These are phyloP conservation scores for silkworm (Bombyx mori) DNA, from an alignment of 1,140 invertebrate species.

Conservation along the genomic window ASM3026992v2 NC_085129.1:1567001-1567500, in stretches of 20 bases:
- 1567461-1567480: no score
- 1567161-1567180: slow-evolving; percentile 71
- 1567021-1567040: background rate
- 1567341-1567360: no score
- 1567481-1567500: no score
- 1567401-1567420: no score
- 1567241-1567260: background rate
- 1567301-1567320: no score
- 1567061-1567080: slow-evolving; percentile 24
- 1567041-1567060: slow-evolving; percentile 7
- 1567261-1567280: no score
- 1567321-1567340: no score
- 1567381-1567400: no score
- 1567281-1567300: no score
- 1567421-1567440: no score
- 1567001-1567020: slow-evolving; percentile 4
- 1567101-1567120: slow-evolving; percentile 70
- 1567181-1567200: slow-evolving; percentile 69
- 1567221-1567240: slow-evolving; percentile 26
- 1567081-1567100: slow-evolving; percentile 66
- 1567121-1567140: slow-evolving; percentile 56
- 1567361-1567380: no score
- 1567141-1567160: slow-evolving; percentile 55
- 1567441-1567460: no score
- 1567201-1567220: slow-evolving; percentile 70